phyloP scores from a whole-genome alignment of 2,113 vertebrate species.

The Ahaetulla prasina region DNA sequence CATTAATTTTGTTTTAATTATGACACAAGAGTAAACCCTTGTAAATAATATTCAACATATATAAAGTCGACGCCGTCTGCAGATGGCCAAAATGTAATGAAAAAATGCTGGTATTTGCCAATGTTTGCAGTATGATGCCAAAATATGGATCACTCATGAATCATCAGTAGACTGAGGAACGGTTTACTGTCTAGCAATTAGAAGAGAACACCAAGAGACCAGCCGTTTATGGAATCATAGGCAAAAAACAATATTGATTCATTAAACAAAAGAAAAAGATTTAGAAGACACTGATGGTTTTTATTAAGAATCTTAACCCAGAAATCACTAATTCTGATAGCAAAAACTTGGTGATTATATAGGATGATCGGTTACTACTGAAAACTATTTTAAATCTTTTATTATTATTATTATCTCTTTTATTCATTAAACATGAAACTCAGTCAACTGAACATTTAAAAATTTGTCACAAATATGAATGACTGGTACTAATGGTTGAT shows the following conservation, averaged over 20 bases:
- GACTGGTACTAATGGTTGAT: no score
- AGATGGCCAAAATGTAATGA: background rate
- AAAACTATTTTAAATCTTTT: background rate
- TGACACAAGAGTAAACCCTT: constrained; percentile 24
- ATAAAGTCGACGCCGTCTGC: background rate
- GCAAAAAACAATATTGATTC: background rate
- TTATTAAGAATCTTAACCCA: background rate
- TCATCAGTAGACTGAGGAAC: background rate
- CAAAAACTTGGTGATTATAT: background rate
- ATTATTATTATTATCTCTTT: no score
- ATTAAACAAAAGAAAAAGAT: background rate
- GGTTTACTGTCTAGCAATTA: background rate
- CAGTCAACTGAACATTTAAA: no score
- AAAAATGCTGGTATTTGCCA: background rate
- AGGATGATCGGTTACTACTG: background rate
- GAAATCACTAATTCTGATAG: background rate
- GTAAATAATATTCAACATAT: constrained; percentile 28
- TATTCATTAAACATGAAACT: no score
- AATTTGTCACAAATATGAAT: no score
- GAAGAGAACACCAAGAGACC: background rate
- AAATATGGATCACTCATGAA: background rate
- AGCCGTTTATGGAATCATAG: background rate
- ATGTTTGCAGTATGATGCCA: constrained; percentile 13
- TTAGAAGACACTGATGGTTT: background rate
- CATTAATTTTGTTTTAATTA: constrained; percentile 23